Conservation (phyloP, 2,888 invertebrate species). For the Leptarthrus brevirostris region DNA sequence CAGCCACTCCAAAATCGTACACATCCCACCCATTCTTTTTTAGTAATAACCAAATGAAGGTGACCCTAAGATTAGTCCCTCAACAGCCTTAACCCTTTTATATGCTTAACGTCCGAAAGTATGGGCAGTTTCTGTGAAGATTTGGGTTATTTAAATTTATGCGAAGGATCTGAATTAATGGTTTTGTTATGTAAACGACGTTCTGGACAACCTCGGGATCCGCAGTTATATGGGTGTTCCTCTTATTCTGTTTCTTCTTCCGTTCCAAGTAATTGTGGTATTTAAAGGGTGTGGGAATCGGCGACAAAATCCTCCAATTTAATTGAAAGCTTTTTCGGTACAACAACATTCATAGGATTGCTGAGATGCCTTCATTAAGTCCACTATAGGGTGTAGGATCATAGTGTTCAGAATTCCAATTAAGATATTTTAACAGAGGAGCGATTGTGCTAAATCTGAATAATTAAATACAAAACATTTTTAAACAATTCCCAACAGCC, state of each 20-base stretch:
- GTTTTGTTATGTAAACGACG: constrained; percentile 54
- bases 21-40: constrained; percentile 15
- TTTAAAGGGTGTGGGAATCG: neutral
- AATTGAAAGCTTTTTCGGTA: constrained; percentile 25
- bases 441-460: too few species aligned
- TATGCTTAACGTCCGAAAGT: neutral
- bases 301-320: constrained; percentile 34
- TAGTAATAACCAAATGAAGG: constrained; percentile 32
- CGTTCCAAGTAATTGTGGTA: constrained; percentile 24
- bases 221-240: neutral
- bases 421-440: too few species aligned
- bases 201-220: constrained; percentile 15
- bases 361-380: neutral
- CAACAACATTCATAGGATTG: constrained; percentile 2
- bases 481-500: too few species aligned
- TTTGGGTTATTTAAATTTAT: constrained; percentile 53
- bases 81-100: constrained; percentile 39
- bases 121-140: constrained; percentile 48
- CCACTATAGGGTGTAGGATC: too few species aligned
- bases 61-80: constrained; percentile 43
- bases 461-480: too few species aligned
- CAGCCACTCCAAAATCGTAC: constrained; percentile 9
- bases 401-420: too few species aligned
- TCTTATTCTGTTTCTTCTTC: constrained; percentile 32
- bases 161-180: constrained; percentile 53